Percentiles rank a stretch among this genome's conserved stretches.
Evolutionary conservation across 2,113 vertebrate species (phyloP).

Genomic region (Aleadryas rufinucha): DNA sequence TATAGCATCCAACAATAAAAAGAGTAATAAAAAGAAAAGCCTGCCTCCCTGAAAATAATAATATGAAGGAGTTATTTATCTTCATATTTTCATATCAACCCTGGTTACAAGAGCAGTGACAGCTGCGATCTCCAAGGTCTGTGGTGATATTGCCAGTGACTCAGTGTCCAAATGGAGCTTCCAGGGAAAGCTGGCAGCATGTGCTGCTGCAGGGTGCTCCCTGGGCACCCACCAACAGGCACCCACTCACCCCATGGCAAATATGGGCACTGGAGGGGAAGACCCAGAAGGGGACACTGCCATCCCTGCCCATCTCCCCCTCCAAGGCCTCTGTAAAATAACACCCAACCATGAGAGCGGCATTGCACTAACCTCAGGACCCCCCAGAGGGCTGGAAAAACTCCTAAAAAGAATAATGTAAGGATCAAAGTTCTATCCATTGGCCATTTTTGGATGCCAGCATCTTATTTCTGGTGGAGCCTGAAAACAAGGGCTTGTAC

Average conservation of each 20-base stretch:
- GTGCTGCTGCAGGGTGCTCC: neutral
- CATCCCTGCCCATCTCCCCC: no score
- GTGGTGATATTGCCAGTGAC: neutral
- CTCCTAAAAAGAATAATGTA: neutral
- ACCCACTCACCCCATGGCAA: neutral
- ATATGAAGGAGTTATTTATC: constrained; percentile 57
- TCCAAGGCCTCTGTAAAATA: neutral
- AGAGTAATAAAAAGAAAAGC: constrained; percentile 58
- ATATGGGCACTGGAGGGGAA: neutral
- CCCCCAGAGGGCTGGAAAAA: neutral
- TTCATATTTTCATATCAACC: constrained; percentile 24
- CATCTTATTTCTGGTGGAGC: neutral
- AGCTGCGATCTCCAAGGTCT: constrained; percentile 9
- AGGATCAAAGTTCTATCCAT: neutral
- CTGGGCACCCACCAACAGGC: neutral
- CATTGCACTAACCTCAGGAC: neutral
- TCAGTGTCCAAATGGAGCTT: neutral
- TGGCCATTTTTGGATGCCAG: neutral
- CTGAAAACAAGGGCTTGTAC: neutral
- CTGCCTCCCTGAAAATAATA: constrained; percentile 49
- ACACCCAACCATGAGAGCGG: fast-evolving
- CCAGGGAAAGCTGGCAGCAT: neutral
- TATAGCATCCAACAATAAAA: constrained; percentile 58
- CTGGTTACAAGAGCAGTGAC: constrained; percentile 16
- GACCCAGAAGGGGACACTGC: neutral